Evolutionary conservation across 1,140 invertebrate species (phyloP).

Genomic region (Atta texana): DNA sequence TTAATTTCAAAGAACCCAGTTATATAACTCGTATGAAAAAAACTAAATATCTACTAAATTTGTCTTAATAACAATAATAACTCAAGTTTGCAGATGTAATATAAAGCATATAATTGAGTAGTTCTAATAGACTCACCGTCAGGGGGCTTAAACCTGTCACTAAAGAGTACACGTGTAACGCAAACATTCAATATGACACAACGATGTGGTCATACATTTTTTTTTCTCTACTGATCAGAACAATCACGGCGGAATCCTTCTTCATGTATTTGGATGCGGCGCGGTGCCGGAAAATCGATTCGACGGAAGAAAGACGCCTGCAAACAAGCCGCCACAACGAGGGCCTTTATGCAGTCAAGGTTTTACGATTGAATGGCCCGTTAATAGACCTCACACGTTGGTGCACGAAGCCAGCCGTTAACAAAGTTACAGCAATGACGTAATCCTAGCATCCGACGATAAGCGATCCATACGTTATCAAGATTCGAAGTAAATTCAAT

Average conservation of each 20-base stretch:
- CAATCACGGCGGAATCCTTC: slow-evolving; percentile 28
- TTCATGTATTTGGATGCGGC: slow-evolving; percentile 53
- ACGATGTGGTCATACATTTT: neutral
- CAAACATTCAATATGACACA: slow-evolving; percentile 6
- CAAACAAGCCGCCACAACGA: slow-evolving; percentile 71
- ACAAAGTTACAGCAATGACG: slow-evolving; percentile 48
- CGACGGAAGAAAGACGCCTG: slow-evolving; percentile 63
- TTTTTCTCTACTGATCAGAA: neutral
- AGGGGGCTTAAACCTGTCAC: neutral
- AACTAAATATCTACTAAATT: no score
- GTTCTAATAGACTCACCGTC: no score
- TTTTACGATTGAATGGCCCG: slow-evolving; percentile 73
- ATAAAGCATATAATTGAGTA: no score
- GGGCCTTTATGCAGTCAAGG: slow-evolving; percentile 61
- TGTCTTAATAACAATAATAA: no score
- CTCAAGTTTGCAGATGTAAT: no score
- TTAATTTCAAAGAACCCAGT: no score
- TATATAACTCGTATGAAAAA: no score
- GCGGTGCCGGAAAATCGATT: slow-evolving; percentile 70
- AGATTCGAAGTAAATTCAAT: slow-evolving; percentile 49
- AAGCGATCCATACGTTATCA: slow-evolving; percentile 48
- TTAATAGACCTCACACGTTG: slow-evolving; percentile 78
- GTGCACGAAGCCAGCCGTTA: slow-evolving; percentile 33
- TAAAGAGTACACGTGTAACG: neutral
- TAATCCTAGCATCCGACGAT: slow-evolving; percentile 57